A percentile compares a stretch with the other conserved stretches of the same genome.
Evolutionary conservation across 1,140 invertebrate species (phyloP).

Genomic region (Rhyacophila brunnea): DNA sequence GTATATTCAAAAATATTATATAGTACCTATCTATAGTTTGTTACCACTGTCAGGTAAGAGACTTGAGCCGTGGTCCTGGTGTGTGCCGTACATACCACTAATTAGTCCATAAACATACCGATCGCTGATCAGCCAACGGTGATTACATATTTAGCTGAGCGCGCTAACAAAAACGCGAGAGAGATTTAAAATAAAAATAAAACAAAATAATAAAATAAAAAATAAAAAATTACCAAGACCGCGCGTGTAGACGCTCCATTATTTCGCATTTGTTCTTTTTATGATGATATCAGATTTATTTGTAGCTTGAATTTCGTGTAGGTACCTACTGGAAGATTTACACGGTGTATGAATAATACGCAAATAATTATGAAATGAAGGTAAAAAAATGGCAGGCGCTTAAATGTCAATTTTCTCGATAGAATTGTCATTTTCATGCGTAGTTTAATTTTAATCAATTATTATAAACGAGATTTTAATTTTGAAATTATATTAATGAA

Average conservation of each 20-base stretch:
- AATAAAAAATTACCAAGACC: slow-evolving; percentile 8
- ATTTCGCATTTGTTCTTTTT: neutral
- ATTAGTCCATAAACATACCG: slow-evolving; percentile 35
- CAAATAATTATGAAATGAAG: too few relatives aligned
- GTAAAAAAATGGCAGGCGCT: too few relatives aligned
- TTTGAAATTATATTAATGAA: too few relatives aligned
- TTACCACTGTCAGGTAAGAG: slow-evolving; percentile 4
- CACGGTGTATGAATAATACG: too few relatives aligned
- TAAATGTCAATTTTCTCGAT: too few relatives aligned
- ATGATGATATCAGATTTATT: too few relatives aligned
- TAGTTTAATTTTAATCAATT: too few relatives aligned
- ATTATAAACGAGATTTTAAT: too few relatives aligned
- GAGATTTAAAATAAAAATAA: slow-evolving; percentile 8
- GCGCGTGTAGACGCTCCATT: slow-evolving; percentile 2
- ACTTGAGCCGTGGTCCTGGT: slow-evolving; percentile 6
- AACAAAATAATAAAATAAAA: slow-evolving; percentile 7
- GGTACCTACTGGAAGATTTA: too few relatives aligned
- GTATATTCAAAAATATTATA: too few relatives aligned
- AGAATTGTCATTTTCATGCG: too few relatives aligned
- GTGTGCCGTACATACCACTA: slow-evolving; percentile 29
- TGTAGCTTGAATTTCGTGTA: too few relatives aligned
- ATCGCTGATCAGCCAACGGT: slow-evolving; percentile 25
- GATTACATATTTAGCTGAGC: slow-evolving; percentile 31
- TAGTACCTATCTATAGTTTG: neutral
- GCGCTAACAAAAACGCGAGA: slow-evolving; percentile 14